Conservation (phyloP, 1,140 invertebrate genomes). For the Babylonia areolata region DNA sequence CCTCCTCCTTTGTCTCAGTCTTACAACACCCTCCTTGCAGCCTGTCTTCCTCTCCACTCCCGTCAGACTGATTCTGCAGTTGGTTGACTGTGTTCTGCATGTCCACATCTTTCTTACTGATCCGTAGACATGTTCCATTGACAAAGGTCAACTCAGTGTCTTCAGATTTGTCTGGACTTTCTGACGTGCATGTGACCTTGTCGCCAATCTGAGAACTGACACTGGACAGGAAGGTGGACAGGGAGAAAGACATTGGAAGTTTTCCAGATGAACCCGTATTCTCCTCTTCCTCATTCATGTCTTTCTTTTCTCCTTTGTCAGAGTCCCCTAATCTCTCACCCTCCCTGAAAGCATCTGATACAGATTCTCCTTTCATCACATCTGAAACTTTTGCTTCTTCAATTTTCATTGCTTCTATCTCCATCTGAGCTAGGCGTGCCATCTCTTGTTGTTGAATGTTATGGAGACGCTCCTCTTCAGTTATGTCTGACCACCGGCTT, state of each 20-base stretch:
- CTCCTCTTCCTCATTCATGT: neutral
- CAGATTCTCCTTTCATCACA: neutral
- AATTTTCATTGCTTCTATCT: neutral
- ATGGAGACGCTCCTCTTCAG: neutral
- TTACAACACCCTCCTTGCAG: neutral
- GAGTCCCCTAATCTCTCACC: neutral
- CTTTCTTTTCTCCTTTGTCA: neutral
- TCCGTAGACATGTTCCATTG: neutral
- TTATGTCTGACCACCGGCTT: neutral
- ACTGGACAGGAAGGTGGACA: slow-evolving; percentile 56
- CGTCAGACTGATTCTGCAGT: neutral
- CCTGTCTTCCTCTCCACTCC: neutral
- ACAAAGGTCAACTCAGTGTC: neutral
- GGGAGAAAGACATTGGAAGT: slow-evolving; percentile 6
- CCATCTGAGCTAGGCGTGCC: neutral
- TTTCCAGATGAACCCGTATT: too few relatives aligned
- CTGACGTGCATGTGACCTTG: neutral
- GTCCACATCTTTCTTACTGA: slow-evolving; percentile 10
- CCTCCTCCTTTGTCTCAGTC: neutral
- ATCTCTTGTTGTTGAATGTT: neutral
- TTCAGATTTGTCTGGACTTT: neutral
- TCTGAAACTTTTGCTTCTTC: neutral
- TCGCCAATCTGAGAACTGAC: slow-evolving; percentile 34
- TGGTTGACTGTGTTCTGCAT: neutral
- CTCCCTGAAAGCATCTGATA: too few relatives aligned